Evolutionary conservation across 2,888 invertebrate species (phyloP), one percentile per base, ranked within the genome.

Genomic region (Ormyrus pomaceus): DNA sequence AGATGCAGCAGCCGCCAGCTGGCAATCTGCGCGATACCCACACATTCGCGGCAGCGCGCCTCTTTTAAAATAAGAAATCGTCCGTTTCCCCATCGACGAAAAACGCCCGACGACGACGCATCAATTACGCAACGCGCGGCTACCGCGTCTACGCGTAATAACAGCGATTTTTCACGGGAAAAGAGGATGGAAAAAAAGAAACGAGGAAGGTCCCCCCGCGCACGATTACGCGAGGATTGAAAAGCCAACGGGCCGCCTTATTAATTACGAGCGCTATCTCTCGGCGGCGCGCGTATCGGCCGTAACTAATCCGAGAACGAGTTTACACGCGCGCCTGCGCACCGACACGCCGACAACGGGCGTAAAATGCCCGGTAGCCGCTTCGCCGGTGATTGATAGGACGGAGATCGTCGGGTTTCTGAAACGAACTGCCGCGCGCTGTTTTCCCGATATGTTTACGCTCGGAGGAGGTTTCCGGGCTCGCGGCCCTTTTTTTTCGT

Each of bases 221-320:
- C 6, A 48, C 56, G 72, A 62, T 71, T 71, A 76, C 71, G 61
- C 56, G 76, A 55, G 62, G 64, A 77, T 80, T 69, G 76, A 80
- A 77, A 70, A 72, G 71, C 62, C 50, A 79, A n/a, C 11, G 3
- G 4, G 5, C 66, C 62, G 64, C 59, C 77, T 74, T 74, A 77
- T 73, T 73, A 80, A 77, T 80, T 77, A 56, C 73, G 19, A 58
- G 73, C 77, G 77, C 73, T 80, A 80, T 34, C 62, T 13, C 45
- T 19, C 13, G 34, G 53, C 61, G 19, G 9, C 59, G 46, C 46
- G 34, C 51, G 11, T 80, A 83, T 81, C 84, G 79, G 77, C 77
- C 83, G 80, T 81, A 82, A 82, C 84, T 84, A 84, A 85, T 85
- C 84, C 80, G 82, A 81, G n/a, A 82, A 83, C 84, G 85, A 85